These are phyloP conservation scores for Apodemia mormo DNA, from an alignment of 2,888 invertebrate species.

Conservation along the genomic window DNA sequence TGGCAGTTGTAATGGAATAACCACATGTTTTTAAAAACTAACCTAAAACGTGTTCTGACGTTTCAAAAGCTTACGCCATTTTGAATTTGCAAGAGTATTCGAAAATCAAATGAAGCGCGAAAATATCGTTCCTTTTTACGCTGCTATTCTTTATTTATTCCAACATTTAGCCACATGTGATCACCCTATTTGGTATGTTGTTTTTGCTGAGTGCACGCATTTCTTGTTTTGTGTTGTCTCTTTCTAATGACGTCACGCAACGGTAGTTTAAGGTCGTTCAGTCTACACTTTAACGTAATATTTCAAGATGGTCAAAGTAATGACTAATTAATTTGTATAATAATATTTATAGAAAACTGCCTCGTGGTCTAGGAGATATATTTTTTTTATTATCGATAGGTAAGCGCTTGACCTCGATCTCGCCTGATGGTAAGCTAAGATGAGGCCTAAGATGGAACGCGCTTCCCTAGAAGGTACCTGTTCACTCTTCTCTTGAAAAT, in stretches of 20 bases:
- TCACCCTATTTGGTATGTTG: conserved; percentile 75
- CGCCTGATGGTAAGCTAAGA: too few relatives aligned
- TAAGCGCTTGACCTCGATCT: too few relatives aligned
- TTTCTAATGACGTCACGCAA: conserved; percentile 66
- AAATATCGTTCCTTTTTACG: conserved; percentile 53
- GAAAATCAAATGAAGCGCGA: conserved; percentile 51
- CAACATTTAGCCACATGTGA: conserved; percentile 76
- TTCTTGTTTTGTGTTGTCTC: conserved; percentile 53
- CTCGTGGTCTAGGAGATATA: too few relatives aligned
- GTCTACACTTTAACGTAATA: conserved; percentile 41
- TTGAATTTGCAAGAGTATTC: conserved; percentile 43
- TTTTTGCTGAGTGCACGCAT: conserved; percentile 52
- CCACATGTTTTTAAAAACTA: conserved; percentile 59
- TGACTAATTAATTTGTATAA: background rate
- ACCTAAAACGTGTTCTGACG: conserved; percentile 45
- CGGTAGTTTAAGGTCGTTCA: conserved; percentile 54
- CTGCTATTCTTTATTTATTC: conserved; percentile 53
- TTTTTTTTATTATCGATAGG: too few relatives aligned
- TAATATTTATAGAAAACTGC: too few relatives aligned
- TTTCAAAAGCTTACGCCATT: conserved; percentile 23
- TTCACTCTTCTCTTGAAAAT: too few relatives aligned
- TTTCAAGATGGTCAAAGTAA: conserved; percentile 19
- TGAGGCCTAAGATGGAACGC: too few relatives aligned
- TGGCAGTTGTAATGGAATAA: conserved; percentile 26
- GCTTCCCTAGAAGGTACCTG: too few relatives aligned